Percentiles rank a stretch among this genome's conserved stretches.
Evolutionary conservation across 2,113 vertebrate species (phyloP).

Genomic region (Microcebus ravelobensis): DNA sequence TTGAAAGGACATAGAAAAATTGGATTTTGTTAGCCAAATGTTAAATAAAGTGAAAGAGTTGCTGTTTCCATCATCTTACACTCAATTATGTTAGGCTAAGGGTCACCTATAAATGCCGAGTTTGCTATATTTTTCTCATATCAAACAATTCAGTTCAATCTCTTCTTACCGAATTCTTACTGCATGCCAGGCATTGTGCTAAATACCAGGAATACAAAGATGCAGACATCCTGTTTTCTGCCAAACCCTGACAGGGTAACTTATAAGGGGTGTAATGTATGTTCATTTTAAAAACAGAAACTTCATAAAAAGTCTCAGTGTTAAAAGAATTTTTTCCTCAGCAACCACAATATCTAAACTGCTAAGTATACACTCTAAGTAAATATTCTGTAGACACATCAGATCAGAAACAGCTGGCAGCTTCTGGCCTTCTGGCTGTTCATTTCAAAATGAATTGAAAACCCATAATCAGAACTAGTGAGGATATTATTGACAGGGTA

Average conservation of each 20-base stretch:
- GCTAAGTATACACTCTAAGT: conserved; percentile 24
- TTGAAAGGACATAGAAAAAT: conserved; percentile 52
- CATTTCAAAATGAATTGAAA: conserved; percentile 58
- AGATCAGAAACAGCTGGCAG: conserved; percentile 26
- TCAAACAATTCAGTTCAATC: conserved; percentile 6
- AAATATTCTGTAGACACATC: conserved; percentile 44
- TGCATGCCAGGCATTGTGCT: neutral
- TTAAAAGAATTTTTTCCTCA: conserved; percentile 60
- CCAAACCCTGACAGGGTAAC: conserved; percentile 51
- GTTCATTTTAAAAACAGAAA: conserved; percentile 54
- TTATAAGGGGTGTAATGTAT: neutral
- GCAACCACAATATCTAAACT: neutral
- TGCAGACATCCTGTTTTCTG: neutral
- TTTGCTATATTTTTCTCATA: conserved; percentile 4
- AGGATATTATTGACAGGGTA: neutral
- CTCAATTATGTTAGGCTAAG: conserved; percentile 52
- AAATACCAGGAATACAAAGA: neutral
- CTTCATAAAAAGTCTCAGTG: neutral
- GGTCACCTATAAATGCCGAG: conserved; percentile 44
- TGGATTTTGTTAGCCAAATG: conserved; percentile 18
- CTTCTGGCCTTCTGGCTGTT: neutral
- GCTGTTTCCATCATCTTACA: conserved; percentile 27
- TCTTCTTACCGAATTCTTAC: neutral
- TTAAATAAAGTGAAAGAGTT: conserved; percentile 51
- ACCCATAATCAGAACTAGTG: neutral